Conservation (phyloP, 1,140 invertebrate genomes). For the Drosophila nikananu region DNA sequence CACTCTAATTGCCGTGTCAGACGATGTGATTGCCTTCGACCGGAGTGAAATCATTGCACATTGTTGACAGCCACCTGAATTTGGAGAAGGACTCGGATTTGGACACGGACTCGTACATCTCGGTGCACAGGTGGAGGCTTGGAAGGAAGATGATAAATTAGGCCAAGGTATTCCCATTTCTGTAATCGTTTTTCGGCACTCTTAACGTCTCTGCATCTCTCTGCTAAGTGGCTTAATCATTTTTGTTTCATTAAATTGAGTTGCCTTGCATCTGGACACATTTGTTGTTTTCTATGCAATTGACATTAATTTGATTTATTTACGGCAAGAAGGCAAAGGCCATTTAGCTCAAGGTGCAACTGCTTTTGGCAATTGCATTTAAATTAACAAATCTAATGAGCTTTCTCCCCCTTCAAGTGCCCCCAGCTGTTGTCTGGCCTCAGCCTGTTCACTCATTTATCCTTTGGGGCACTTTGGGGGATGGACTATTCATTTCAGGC, state of each 20-base stretch:
- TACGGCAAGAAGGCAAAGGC: constrained; percentile 55
- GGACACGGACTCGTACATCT: constrained; percentile 13
- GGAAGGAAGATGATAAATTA: not conserved
- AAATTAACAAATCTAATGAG: constrained; percentile 76
- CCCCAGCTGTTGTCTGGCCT: not conserved
- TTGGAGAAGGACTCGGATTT: constrained; percentile 12
- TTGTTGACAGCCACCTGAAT: constrained; percentile 66
- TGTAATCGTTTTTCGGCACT: constrained; percentile 44
- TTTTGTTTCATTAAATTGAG: constrained; percentile 76
- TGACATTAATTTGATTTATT: constrained; percentile 82
- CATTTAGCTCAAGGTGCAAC: constrained; percentile 56
- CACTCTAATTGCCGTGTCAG: constrained; percentile 79
- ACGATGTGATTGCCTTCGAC: constrained; percentile 65
- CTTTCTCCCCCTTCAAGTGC: constrained; percentile 38
- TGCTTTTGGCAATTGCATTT: constrained; percentile 60
- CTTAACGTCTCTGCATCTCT: constrained; percentile 3
- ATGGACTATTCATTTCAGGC: not conserved
- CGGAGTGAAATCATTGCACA: constrained; percentile 56
- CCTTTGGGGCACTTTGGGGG: not conserved
- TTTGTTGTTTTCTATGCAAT: constrained; percentile 58
- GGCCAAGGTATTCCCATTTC: constrained; percentile 16
- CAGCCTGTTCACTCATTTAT: constrained; percentile 7
- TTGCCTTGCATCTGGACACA: constrained; percentile 22
- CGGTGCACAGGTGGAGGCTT: constrained; percentile 27
- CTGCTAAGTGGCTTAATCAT: constrained; percentile 74